Evolutionary conservation across 2,888 invertebrate species (phyloP), one percentile per base, ranked within the genome.

Genomic region (Nysson spinosus): DNA sequence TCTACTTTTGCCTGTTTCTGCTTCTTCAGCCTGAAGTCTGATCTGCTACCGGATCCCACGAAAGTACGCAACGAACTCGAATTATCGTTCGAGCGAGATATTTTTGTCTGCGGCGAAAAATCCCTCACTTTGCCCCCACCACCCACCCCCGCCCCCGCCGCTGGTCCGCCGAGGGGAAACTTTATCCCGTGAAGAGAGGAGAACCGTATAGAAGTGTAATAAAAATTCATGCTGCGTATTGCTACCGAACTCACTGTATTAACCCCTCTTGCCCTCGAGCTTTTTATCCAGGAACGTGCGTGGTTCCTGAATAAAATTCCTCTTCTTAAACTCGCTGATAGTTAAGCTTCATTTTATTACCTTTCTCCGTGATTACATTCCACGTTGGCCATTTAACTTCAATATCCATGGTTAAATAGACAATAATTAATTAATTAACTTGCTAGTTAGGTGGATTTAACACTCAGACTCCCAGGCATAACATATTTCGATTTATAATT

Each of bases 31-130:
- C 7, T 7, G 39, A 5, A 26, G 20, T 20, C 30, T 30, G 40
- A 40, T 49, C 28, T 12, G 40, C 9, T 43, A 39, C 28, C 22
- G 50, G 52, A 66, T 66, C 39, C 52, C 30, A 11, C 12, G 19
- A 43, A 44, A 52, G 35, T 47, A 64, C 51, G 46, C 54, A 37
- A 43, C 56, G 50, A 40, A 60, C 62, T 67, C 72, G 61, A 72
- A 72, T 71, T 61, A 69, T 69, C 69, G 56, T 51, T 55, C 52
- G 40, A 55, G 65, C 72, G 72, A 65, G 34, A 72, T 61, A 72
- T 72, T 72, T 55, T 66, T 70, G 54, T 70, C 66, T 42, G 58
- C 34, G 20, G 44, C 17, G 49, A 34, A 51, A 46, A 24, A 35
- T 22, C 35, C 12, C 17, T 20, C 9, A 11, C 20, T 40, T 22